A percentile compares a stretch with the other conserved stretches of the same genome.
These are phyloP conservation scores for Athalia circularis DNA, from an alignment of 2,888 invertebrate genomes.

Conservation along the genomic window DNA sequence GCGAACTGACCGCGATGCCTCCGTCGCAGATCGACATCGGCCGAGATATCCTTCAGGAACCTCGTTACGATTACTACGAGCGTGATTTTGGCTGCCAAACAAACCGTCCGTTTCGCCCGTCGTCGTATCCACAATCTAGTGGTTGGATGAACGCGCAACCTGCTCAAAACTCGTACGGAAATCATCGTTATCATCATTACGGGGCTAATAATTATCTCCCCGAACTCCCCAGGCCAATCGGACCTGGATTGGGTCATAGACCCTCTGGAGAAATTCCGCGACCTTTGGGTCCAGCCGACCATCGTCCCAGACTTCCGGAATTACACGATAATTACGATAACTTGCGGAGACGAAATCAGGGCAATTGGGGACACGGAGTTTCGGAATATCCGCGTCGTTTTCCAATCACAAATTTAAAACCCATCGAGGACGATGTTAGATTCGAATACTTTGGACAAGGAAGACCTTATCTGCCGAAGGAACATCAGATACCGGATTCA, in stretches of 20 bases:
- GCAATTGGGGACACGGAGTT: too few relatives aligned
- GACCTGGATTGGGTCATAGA: neutral
- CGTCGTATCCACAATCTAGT: neutral
- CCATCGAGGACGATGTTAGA: slow-evolving; percentile 43
- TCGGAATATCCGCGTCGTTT: neutral
- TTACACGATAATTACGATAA: neutral
- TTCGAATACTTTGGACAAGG: slow-evolving; percentile 45
- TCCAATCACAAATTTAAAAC: neutral
- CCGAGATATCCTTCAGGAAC: slow-evolving; percentile 80
- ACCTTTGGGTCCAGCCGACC: slow-evolving; percentile 30
- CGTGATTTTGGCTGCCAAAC: slow-evolving; percentile 81
- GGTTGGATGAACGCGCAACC: slow-evolving; percentile 14
- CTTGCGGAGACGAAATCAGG: too few relatives aligned
- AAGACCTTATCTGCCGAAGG: slow-evolving; percentile 42
- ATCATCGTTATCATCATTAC: too few relatives aligned
- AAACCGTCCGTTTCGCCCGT: slow-evolving; percentile 27
- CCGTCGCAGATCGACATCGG: slow-evolving; percentile 81
- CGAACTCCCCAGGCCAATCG: slow-evolving; percentile 32
- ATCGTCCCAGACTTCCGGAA: neutral
- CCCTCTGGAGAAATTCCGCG: slow-evolving; percentile 46
- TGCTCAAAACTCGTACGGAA: too few relatives aligned
- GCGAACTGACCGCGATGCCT: slow-evolving; percentile 85
- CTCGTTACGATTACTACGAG: slow-evolving; percentile 88
- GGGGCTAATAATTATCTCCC: neutral
- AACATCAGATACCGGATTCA: slow-evolving; percentile 4